These are phyloP conservation scores for Embidobia sp. DNA, from an alignment of 2,888 invertebrate species.

Conservation along the genomic window DNA sequence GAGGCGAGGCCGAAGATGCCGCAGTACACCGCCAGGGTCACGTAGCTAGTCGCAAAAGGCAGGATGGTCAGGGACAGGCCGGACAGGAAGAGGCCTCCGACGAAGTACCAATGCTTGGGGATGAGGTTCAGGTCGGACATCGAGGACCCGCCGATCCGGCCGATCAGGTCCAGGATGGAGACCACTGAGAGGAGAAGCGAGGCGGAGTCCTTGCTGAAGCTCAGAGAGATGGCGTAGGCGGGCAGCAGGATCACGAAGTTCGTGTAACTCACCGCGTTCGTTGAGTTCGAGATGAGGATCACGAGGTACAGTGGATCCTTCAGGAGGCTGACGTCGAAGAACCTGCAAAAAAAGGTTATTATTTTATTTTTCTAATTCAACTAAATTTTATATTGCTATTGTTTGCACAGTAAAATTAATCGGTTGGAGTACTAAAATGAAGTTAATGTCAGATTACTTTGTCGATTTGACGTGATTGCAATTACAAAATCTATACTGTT, in stretches of 20 bases:
- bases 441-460: no score
- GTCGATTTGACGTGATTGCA: no score
- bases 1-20: slow-evolving; percentile 91
- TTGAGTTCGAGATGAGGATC: slow-evolving; percentile 91
- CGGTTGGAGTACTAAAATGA: no score
- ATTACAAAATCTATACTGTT: no score
- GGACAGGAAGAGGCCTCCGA: slow-evolving; percentile 89
- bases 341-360: slow-evolving; percentile 80
- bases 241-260: slow-evolving; percentile 93
- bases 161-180: slow-evolving; percentile 90
- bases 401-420: no score
- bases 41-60: slow-evolving; percentile 87
- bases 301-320: slow-evolving; percentile 91
- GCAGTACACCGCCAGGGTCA: slow-evolving; percentile 86
- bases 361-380: not conserved
- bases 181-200: slow-evolving; percentile 91
- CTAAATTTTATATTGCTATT: not conserved
- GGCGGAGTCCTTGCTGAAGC: slow-evolving; percentile 87
- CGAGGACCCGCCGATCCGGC: slow-evolving; percentile 92
- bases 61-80: slow-evolving; percentile 88
- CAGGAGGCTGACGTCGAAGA: slow-evolving; percentile 88
- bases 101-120: slow-evolving; percentile 92
- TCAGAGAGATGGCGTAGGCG: slow-evolving; percentile 86
- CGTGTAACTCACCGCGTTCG: slow-evolving; percentile 93
- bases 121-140: slow-evolving; percentile 89